Base-by-base conservation (phyloP, 2,797 vertebrate species). In the Pogonophryne albipinna region DNA sequence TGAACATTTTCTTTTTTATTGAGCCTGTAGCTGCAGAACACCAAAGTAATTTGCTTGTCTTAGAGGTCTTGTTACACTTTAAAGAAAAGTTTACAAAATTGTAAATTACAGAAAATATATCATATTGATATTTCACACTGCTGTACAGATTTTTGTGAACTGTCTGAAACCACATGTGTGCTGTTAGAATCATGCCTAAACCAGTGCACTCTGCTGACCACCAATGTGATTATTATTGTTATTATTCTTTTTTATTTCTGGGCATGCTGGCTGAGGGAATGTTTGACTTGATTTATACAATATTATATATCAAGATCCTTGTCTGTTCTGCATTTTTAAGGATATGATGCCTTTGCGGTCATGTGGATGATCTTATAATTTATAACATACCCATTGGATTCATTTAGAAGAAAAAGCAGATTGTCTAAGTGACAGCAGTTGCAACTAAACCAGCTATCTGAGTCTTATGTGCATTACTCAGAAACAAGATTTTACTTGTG, bases 41-140 rank as follows among this genome's bases (percentile, higher is more conserved):
- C 94, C 95, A 95, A 95, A 95, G 94, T 94, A 64, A 93, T 93
- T 92, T 91, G 90, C 88, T 93, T 88, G 89, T 94, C 78, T 91
- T 90, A 74, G 87, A 90, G 78, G 81, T 94, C 80, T 86, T 89
- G 80, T 92, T 91, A 82, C 63, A 66, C 83, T 84, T 87, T 79
- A 61, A 92, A 92, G 76, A 83, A 89, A 89, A 38, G 89, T 95
- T 95, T 93, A 93, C 90, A 92, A 71, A 90, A 84, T 90, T 93
- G 93, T 95, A 90, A 94, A 92, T 93, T 87, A 83, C 75, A 81
- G 59, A 86, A 90, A 87, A 92, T 95, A 96, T 96, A 96, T 96
- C 95, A 96, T 95, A 96, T 96, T 96, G 95, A 96, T 96, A 96
- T 95, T 95, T 93, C 86, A 90, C 89, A 89, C 88, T 83, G 84